Evolutionary conservation across 1,140 invertebrate species (phyloP).

Genomic region (Wasmannia auropunctata): DNA sequence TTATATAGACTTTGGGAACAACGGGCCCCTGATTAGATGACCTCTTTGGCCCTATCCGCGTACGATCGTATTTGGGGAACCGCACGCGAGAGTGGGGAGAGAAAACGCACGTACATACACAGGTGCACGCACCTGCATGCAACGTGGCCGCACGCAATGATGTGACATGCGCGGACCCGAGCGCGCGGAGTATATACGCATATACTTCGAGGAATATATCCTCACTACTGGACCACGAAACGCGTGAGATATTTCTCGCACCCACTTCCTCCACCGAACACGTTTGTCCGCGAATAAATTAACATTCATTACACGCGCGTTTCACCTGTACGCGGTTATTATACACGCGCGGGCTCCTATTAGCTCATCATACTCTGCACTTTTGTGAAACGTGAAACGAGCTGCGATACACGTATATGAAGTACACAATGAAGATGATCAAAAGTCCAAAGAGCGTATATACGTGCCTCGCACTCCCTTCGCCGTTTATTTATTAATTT

Average conservation of each 20-base stretch:
- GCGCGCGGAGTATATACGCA: not conserved
- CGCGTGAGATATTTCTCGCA: not conserved
- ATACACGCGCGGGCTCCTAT: not conserved
- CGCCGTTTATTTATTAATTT: not conserved
- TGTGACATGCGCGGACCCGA: not conserved
- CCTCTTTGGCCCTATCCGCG: constrained; percentile 53
- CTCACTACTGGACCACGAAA: constrained; percentile 18
- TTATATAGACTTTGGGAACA: constrained; percentile 56
- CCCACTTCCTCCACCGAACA: not conserved
- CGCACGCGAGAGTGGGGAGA: not conserved
- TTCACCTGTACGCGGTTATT: not conserved
- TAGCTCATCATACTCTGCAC: not conserved
- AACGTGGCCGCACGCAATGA: constrained; percentile 31
- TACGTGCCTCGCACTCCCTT: not conserved
- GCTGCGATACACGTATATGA: not conserved
- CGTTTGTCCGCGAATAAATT: constrained; percentile 16
- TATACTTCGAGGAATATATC: constrained; percentile 7
- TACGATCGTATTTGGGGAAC: constrained; percentile 54
- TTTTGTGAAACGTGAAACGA: not conserved
- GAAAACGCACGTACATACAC: constrained; percentile 34
- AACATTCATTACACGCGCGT: not conserved
- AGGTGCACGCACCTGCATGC: constrained; percentile 37
- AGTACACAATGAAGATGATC: not conserved
- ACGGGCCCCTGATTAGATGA: constrained; percentile 70
- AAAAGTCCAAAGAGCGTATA: not conserved